Percentiles rank a stretch among this genome's conserved stretches.
Evolutionary conservation across 1,140 invertebrate species (phyloP).

Genomic region (Drosophila burlai): DNA sequence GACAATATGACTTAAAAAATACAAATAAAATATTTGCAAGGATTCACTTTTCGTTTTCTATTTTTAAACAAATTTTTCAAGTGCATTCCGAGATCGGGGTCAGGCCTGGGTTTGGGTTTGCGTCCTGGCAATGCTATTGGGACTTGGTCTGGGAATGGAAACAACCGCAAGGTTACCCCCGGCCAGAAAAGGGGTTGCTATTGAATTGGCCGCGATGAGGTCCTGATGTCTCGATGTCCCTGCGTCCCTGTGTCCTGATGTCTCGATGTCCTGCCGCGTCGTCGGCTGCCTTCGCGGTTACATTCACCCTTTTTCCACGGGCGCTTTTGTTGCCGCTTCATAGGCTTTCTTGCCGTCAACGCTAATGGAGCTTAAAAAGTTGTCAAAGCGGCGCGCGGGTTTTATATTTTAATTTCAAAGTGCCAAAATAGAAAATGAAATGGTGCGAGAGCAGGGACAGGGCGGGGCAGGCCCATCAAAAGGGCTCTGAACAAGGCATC

Average conservation of each 20-base stretch:
- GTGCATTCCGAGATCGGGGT: constrained; percentile 22
- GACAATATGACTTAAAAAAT: neutral
- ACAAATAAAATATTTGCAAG: neutral
- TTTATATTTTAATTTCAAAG: constrained; percentile 82
- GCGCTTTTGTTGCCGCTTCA: constrained; percentile 52
- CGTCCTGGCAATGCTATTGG: constrained; percentile 32
- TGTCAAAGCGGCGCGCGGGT: constrained; percentile 78
- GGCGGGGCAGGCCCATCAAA: constrained; percentile 28
- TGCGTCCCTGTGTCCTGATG: constrained; percentile 20
- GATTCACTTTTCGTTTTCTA: neutral
- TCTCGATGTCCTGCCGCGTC: constrained; percentile 54
- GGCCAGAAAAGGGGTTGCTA: constrained; percentile 39
- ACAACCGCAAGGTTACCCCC: constrained; percentile 59
- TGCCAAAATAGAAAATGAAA: constrained; percentile 79
- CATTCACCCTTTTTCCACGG: constrained; percentile 70
- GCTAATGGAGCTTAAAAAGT: constrained; percentile 83
- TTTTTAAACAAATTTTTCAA: neutral
- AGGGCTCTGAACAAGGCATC: constrained; percentile 46
- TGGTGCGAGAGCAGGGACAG: constrained; percentile 34
- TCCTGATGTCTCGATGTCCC: constrained; percentile 37
- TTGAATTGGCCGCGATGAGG: constrained; percentile 40
- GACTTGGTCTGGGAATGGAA: constrained; percentile 35
- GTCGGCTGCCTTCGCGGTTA: constrained; percentile 60
- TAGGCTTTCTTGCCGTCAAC: constrained; percentile 77
- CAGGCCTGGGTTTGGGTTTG: constrained; percentile 9